Conservation (phyloP, 2,888 invertebrate species). For the Ophioninae sp. region DNA sequence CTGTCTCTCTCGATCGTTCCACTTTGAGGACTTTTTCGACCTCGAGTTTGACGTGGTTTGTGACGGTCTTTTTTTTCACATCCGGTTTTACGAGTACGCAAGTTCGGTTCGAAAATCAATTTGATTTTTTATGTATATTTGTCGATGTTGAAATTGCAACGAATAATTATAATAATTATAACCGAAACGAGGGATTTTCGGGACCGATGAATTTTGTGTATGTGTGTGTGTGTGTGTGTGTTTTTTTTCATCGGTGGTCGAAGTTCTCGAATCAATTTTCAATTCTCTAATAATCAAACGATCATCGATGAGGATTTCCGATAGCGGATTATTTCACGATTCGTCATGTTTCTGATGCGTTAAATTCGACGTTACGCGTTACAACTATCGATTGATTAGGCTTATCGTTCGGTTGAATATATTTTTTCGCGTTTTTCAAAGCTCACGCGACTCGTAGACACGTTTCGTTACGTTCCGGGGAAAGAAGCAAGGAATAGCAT, state of each 20-base stretch:
- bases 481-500: neutral
- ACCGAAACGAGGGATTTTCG: too few relatives aligned
- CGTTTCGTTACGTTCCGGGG: conserved; percentile 20
- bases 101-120: neutral
- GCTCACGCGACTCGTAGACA: conserved; percentile 47
- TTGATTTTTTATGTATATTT: neutral
- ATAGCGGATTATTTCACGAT: neutral
- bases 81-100: neutral
- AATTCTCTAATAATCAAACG: too few relatives aligned
- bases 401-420: neutral
- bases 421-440: conserved; percentile 9
- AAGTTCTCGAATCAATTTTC: too few relatives aligned
- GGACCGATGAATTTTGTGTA: too few relatives aligned
- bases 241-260: too few relatives aligned
- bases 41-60: neutral
- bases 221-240: too few relatives aligned
- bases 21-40: neutral
- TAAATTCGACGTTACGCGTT: neutral
- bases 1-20: neutral
- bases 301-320: too few relatives aligned
- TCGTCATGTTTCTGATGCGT: neutral
- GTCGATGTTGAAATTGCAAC: too few relatives aligned
- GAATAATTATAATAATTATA: too few relatives aligned
- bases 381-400: neutral
- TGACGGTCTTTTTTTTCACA: neutral